Conservation (phyloP, 2,113 vertebrate species). For the Tetrao urogallus region DNA sequence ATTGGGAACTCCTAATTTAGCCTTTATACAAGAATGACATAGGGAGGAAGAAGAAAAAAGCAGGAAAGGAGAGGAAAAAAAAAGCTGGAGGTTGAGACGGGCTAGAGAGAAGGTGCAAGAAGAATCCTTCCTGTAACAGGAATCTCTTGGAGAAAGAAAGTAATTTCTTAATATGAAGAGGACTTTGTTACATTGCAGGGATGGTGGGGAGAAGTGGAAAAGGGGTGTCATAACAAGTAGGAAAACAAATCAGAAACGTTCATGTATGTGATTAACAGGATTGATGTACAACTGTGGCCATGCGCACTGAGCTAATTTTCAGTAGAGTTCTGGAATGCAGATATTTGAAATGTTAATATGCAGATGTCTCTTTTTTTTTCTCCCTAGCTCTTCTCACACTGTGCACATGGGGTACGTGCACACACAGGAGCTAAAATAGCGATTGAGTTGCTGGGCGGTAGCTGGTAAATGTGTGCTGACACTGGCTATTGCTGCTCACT, state of each 20-base stretch:
- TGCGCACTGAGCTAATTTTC: background rate
- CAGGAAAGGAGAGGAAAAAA: background rate
- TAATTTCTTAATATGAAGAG: background rate
- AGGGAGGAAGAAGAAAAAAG: background rate
- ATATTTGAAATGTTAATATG: background rate
- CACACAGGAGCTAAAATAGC: background rate
- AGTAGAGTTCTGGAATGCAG: background rate
- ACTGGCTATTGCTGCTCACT: background rate
- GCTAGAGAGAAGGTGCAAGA: background rate
- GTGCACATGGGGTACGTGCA: background rate
- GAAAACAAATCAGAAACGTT: conserved; percentile 6
- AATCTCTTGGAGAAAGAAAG: background rate
- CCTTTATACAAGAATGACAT: background rate
- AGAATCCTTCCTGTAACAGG: conserved; percentile 2
- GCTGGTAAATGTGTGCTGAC: background rate
- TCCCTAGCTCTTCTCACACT: background rate
- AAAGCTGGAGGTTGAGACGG: background rate
- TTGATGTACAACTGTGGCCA: background rate
- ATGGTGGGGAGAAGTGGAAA: background rate
- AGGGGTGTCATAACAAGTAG: background rate
- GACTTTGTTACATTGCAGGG: background rate
- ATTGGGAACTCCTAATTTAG: conserved; percentile 52
- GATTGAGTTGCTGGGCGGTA: background rate
- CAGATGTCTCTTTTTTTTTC: background rate
- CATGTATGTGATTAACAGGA: background rate